Evolutionary conservation across 2,113 vertebrate genomes (phyloP).

Genomic region (Nothoprocta perdicaria): DNA sequence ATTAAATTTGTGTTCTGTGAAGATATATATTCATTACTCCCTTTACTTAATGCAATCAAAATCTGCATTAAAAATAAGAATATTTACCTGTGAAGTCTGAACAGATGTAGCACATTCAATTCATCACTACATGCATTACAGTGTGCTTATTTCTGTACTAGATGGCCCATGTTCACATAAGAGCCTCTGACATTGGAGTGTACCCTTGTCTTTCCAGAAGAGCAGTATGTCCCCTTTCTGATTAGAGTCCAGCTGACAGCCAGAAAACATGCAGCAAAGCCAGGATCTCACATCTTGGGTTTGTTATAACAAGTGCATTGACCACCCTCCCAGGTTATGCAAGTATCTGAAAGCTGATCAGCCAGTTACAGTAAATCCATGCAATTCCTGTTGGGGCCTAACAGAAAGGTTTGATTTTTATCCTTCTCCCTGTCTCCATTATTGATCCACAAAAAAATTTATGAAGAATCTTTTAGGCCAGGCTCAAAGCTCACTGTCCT

Average conservation of each 20-base stretch:
- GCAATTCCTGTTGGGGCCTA: background rate
- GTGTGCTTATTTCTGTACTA: background rate
- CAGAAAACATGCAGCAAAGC: background rate
- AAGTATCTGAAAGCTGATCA: background rate
- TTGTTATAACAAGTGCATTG: background rate
- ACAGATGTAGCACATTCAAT: background rate
- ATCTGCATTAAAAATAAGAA: background rate
- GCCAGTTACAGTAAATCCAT: background rate
- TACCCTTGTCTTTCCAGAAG: background rate
- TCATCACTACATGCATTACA: background rate
- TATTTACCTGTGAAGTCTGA: background rate
- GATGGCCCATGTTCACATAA: accelerated
- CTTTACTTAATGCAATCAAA: background rate
- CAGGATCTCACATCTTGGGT: background rate
- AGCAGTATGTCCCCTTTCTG: accelerated
- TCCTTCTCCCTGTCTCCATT: background rate
- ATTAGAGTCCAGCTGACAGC: background rate
- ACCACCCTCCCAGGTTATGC: background rate
- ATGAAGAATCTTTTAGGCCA: background rate
- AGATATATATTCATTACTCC: background rate
- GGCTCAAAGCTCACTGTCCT: background rate
- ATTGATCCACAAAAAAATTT: background rate
- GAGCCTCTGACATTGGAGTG: background rate
- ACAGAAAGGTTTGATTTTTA: background rate
- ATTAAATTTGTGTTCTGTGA: background rate